Percentiles rank a stretch among this genome's conserved stretches.
phyloP scores from a whole-genome alignment of 2,113 vertebrate genomes.

The Laticauda laticaudata region DNA sequence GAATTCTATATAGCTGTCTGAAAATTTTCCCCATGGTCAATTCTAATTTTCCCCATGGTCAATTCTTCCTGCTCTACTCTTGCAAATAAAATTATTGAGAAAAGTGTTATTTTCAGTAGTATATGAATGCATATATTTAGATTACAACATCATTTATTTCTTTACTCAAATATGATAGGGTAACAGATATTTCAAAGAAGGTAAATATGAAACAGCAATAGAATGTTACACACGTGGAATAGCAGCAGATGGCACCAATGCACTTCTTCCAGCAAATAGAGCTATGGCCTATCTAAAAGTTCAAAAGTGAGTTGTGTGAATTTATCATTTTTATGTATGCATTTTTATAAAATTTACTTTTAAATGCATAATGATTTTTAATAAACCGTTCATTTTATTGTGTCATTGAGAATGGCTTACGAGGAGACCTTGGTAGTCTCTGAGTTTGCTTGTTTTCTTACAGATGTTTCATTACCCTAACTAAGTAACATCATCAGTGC shows the following conservation, averaged over 20 bases:
- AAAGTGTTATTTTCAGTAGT: background rate
- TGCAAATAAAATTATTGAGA: background rate
- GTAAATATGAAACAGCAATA: constrained; percentile 87
- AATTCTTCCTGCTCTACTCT: background rate
- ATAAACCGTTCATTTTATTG: background rate
- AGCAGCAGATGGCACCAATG: constrained; percentile 85
- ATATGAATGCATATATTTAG: background rate
- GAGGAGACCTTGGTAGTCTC: too few species aligned
- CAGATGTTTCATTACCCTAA: too few species aligned
- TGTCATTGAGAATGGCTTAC: background rate
- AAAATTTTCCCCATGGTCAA: background rate
- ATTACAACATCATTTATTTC: background rate
- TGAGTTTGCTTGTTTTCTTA: too few species aligned
- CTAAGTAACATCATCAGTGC: too few species aligned
- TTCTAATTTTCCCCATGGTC: background rate
- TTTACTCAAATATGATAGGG: constrained; percentile 71
- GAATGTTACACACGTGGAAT: constrained; percentile 91
- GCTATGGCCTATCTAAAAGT: constrained; percentile 95
- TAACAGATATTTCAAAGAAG: constrained; percentile 95
- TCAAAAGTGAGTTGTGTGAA: constrained; percentile 75
- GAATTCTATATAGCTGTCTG: background rate
- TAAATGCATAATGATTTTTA: background rate
- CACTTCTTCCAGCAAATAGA: constrained; percentile 92
- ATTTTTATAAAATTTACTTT: background rate
- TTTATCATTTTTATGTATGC: constrained; percentile 15